Conservation (phyloP, 2,113 vertebrate genomes). For the Spea bombifrons region DNA sequence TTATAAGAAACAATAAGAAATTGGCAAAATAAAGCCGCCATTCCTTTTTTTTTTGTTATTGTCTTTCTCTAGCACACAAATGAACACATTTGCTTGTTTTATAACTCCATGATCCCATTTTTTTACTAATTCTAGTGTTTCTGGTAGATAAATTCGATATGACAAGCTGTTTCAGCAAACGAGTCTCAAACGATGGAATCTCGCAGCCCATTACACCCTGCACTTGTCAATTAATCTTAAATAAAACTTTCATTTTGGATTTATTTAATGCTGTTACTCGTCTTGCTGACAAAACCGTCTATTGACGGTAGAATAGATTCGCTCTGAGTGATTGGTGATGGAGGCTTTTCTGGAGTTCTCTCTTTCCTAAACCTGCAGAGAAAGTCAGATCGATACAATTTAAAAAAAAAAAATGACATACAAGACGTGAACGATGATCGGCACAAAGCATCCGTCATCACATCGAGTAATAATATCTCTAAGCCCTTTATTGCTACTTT, state of each 20-base stretch:
- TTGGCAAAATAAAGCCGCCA: neutral
- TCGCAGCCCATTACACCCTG: slow-evolving; percentile 67
- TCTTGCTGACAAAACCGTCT: slow-evolving; percentile 51
- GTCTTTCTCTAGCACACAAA: neutral
- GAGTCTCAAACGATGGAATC: slow-evolving; percentile 55
- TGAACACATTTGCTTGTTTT: slow-evolving; percentile 39
- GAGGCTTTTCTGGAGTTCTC: slow-evolving; percentile 63
- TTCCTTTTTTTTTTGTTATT: neutral
- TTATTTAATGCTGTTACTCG: slow-evolving; percentile 48
- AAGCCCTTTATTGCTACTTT: slow-evolving; percentile 1
- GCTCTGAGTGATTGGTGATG: slow-evolving; percentile 58
- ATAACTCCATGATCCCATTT: slow-evolving; percentile 49
- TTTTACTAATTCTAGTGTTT: slow-evolving; percentile 56
- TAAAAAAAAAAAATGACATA: slow-evolving; percentile 45
- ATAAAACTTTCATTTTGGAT: slow-evolving; percentile 54
- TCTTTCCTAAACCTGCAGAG: slow-evolving; percentile 60
- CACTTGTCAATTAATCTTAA: slow-evolving; percentile 65
- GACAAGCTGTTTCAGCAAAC: slow-evolving; percentile 60
- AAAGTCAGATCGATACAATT: slow-evolving; percentile 47
- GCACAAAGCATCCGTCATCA: slow-evolving; percentile 48
- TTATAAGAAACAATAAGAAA: neutral
- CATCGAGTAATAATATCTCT: slow-evolving; percentile 55
- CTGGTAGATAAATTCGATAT: slow-evolving; percentile 61
- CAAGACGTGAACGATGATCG: slow-evolving; percentile 52
- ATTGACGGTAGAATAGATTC: slow-evolving; percentile 57